A percentile compares a stretch with the other conserved stretches of the same genome.
Conservation (phyloP, 2,888 invertebrate genomes). For the Ecdyonurus torrentis region DNA sequence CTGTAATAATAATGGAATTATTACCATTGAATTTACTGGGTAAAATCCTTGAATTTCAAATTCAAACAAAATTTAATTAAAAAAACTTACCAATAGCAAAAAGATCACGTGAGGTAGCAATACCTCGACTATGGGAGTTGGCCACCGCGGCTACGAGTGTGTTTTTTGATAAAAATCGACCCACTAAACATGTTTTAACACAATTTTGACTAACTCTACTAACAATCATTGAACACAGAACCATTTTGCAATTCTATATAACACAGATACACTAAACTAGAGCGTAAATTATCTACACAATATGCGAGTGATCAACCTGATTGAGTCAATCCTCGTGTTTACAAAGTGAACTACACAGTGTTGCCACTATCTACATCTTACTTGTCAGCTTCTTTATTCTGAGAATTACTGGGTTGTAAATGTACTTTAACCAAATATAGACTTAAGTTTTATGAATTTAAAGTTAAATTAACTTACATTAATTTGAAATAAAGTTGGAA, state of each 20-base stretch:
- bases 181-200: background rate
- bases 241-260: background rate
- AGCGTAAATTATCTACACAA: background rate
- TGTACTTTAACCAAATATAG: too few species aligned
- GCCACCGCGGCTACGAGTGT: background rate
- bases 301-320: background rate
- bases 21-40: too few species aligned
- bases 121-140: background rate
- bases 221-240: background rate
- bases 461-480: too few species aligned
- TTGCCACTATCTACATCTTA: background rate
- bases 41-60: too few species aligned
- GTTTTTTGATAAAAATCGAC: background rate
- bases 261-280: background rate
- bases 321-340: conserved; percentile 3
- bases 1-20: too few species aligned
- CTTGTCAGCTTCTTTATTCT: too few species aligned
- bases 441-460: too few species aligned
- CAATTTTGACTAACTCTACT: background rate
- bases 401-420: too few species aligned
- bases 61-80: too few species aligned
- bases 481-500: too few species aligned
- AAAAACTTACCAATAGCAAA: background rate
- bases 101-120: background rate
- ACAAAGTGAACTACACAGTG: background rate